Evolutionary conservation across 2,113 vertebrate genomes (phyloP).

Genomic region (Ranitomeya variabilis): DNA sequence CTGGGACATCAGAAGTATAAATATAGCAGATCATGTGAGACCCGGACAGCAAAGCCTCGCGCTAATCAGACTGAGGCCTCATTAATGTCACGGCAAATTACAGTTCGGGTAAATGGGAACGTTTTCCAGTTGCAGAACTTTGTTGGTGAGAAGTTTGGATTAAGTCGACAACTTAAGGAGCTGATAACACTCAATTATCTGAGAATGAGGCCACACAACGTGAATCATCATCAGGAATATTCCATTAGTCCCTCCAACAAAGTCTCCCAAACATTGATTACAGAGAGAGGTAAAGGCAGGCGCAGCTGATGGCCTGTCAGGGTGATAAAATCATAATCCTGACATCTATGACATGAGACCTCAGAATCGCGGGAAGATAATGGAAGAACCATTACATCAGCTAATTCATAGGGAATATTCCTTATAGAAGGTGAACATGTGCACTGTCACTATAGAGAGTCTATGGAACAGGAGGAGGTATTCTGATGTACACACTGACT

Average conservation of each 20-base stretch:
- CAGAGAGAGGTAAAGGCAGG: background rate
- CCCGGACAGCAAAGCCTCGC: background rate
- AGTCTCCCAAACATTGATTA: slow-evolving; percentile 27
- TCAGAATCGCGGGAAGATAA: slow-evolving; percentile 14
- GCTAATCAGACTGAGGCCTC: background rate
- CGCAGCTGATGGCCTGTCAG: background rate
- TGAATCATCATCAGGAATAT: slow-evolving; percentile 38
- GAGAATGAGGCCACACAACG: background rate
- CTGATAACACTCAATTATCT: slow-evolving; percentile 36
- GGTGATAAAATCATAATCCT: slow-evolving; percentile 22
- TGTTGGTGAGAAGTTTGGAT: slow-evolving; percentile 1
- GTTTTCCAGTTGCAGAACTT: background rate
- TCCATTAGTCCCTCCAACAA: background rate
- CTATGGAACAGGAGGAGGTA: no score
- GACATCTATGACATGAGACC: slow-evolving; percentile 24
- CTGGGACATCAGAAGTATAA: background rate
- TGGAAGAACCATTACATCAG: background rate
- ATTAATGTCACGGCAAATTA: slow-evolving; percentile 3
- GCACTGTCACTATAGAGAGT: no score
- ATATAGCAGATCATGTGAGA: background rate
- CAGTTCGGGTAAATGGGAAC: background rate
- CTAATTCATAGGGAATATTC: background rate
- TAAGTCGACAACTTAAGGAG: background rate
- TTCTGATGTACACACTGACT: no score
- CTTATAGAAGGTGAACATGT: no score